Evolutionary conservation across 2,888 invertebrate genomes (phyloP), one percentile per base, ranked within the genome.

Genomic region (Scaptomyza polygonia): DNA sequence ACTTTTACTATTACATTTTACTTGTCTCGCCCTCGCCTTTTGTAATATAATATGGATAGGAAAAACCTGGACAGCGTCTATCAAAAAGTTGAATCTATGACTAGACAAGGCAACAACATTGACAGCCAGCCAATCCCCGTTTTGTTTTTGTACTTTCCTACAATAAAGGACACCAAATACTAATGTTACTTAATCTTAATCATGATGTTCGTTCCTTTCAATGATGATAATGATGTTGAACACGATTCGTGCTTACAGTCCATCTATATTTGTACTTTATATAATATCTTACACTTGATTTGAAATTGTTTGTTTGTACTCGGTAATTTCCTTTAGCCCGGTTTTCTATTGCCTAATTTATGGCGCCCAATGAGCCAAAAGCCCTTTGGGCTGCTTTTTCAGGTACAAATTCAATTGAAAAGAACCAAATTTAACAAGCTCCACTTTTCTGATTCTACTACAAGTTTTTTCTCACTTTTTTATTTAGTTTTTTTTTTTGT

Each of bases 321-420:
- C n/a, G n/a, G n/a, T n/a, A n/a, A n/a, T n/a, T n/a, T n/a, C 1
- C 2, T 30, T 30, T 7, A 30, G 3, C 18, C 5, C 11, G 6
- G 25, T 36, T 66, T 69, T 45, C 34, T 57, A 51, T 68, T 67
- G 79, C 69, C 80, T 67, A 67, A 66, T 66, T 70, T 59, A 45
- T 53, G 70, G 65, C 79, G 71, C 57, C 68, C 79, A 80, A 80
- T 77, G 80, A 72, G 55, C 76, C 58, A 39, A 43, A 47, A 58
- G 62, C 65, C 72, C 11, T 32, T 32, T 18, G 27, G 27, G 27
- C 14, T 40, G 2, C 11, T 32, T n/a, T n/a, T n/a, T 29, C 8
- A 34, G 56, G 12, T 48, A 44, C 73, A 72, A 72, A 77, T 77
- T 77, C 72, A 77, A 76, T 76, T 63, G 8, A 39, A 32, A 51